These are phyloP conservation scores for Hedychridium roseum DNA, from an alignment of 2,888 invertebrate species.

Conservation along the genomic window DNA sequence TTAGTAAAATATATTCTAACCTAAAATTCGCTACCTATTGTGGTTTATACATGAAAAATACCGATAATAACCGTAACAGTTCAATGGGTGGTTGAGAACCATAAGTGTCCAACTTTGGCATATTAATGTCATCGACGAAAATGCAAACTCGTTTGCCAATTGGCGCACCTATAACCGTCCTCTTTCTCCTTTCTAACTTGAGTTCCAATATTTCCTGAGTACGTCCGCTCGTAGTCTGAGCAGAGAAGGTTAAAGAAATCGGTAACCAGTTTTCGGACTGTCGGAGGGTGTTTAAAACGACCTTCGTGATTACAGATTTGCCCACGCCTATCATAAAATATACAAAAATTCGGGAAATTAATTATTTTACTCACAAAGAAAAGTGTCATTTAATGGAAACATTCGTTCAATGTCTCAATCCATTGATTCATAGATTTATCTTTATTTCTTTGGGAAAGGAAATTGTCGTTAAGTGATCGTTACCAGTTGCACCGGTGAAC, in stretches of 20 bases:
- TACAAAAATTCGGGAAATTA: not conserved
- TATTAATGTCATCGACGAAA: conserved; percentile 92
- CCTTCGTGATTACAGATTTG: conserved; percentile 85
- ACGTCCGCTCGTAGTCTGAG: conserved; percentile 85
- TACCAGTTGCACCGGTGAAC: conserved; percentile 88
- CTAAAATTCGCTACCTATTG: no score
- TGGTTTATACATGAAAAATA: no score
- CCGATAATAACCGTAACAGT: no score
- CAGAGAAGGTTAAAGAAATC: conserved; percentile 86
- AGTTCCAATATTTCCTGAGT: conserved; percentile 88
- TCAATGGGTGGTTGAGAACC: conserved; percentile 94
- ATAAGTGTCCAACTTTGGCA: conserved; percentile 87
- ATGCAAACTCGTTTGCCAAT: conserved; percentile 82
- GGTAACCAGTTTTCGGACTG: conserved; percentile 73
- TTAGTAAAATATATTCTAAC: no score
- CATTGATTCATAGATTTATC: not conserved
- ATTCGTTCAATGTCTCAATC: no score
- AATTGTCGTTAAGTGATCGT: conserved; percentile 8
- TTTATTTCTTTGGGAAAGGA: not conserved
- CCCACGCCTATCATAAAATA: conserved; percentile 74
- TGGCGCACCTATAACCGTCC: conserved; percentile 82
- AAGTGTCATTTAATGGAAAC: not conserved
- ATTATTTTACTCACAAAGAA: not conserved
- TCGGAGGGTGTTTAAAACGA: conserved; percentile 74
- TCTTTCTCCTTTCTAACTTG: conserved; percentile 84